Percentiles rank a stretch among this genome's conserved stretches.
Evolutionary conservation across 2,888 invertebrate species (phyloP).

Genomic region (Athrips mouffetella): DNA sequence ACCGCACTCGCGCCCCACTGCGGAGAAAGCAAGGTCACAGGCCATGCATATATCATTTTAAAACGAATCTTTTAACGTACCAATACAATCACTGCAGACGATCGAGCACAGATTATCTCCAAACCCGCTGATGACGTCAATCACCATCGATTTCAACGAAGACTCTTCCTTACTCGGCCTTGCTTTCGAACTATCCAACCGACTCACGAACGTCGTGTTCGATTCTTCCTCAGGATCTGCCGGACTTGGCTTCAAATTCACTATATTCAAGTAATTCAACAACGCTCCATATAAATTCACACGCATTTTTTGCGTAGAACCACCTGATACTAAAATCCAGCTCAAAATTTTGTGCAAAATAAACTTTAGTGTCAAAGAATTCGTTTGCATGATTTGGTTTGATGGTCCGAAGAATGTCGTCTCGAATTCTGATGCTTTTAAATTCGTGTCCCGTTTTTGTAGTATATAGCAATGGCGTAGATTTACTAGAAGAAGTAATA

Average conservation of each 20-base stretch:
- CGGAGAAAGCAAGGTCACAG: no score
- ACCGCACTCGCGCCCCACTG: no score
- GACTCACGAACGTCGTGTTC: slow-evolving; percentile 79
- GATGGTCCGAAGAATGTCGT: slow-evolving; percentile 66
- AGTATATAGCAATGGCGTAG: slow-evolving; percentile 83
- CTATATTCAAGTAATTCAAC: slow-evolving; percentile 87
- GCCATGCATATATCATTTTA: no score
- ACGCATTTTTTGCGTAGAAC: slow-evolving; percentile 88
- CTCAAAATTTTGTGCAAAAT: slow-evolving; percentile 86
- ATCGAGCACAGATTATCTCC: slow-evolving; percentile 88
- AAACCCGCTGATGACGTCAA: slow-evolving; percentile 80
- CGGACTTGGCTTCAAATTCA: slow-evolving; percentile 72
- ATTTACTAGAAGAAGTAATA: slow-evolving; percentile 87
- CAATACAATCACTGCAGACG: slow-evolving; percentile 91
- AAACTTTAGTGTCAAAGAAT: slow-evolving; percentile 82
- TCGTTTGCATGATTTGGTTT: slow-evolving; percentile 76
- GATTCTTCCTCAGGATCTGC: slow-evolving; percentile 56
- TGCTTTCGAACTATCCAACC: slow-evolving; percentile 80
- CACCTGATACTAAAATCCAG: slow-evolving; percentile 90
- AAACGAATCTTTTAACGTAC: slow-evolving; percentile 36
- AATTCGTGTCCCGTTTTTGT: slow-evolving; percentile 65
- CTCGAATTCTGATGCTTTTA: slow-evolving; percentile 61
- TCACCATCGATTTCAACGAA: slow-evolving; percentile 60
- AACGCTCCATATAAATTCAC: slow-evolving; percentile 92
- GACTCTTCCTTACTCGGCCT: slow-evolving; percentile 52